Conservation (phyloP, 2,797 vertebrate genomes). For the Agapornis canus region DNA sequence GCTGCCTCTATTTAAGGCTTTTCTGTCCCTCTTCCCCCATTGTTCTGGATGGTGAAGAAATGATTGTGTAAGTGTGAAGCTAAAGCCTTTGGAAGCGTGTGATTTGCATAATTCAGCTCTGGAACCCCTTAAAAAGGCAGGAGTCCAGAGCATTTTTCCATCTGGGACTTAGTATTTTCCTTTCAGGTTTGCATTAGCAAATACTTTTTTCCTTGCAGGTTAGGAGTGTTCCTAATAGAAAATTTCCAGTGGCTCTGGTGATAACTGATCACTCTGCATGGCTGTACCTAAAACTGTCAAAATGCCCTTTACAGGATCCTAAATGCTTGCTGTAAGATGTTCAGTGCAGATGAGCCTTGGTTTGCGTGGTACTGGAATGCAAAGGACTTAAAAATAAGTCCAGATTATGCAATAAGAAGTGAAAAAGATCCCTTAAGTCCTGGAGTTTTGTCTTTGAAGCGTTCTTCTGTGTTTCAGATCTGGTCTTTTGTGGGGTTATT, state of each 20-base stretch:
- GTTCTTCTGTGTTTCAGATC: not conserved
- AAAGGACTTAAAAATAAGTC: not conserved
- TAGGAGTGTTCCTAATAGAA: not conserved
- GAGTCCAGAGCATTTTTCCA: conserved; percentile 24
- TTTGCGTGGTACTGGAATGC: not conserved
- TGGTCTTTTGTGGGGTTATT: not conserved
- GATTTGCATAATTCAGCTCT: not conserved
- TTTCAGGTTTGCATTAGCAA: not conserved
- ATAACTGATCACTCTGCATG: not conserved
- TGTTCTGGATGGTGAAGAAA: not conserved
- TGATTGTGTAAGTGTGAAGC: not conserved
- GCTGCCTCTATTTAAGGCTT: not conserved
- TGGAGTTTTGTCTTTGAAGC: not conserved
- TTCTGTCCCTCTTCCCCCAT: not conserved
- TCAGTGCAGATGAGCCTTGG: not conserved
- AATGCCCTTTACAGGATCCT: not conserved
- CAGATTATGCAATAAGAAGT: not conserved
- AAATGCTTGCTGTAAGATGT: not conserved
- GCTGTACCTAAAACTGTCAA: not conserved
- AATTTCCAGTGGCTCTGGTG: not conserved
- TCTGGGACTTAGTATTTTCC: conserved; percentile 19
- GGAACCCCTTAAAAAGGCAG: conserved; percentile 22
- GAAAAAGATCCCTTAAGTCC: not conserved
- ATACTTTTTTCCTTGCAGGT: not conserved
- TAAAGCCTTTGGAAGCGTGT: not conserved